These are phyloP conservation scores for Piliocolobus tephrosceles DNA, from an alignment of 2,113 vertebrate species.

Conservation along the genomic window DNA sequence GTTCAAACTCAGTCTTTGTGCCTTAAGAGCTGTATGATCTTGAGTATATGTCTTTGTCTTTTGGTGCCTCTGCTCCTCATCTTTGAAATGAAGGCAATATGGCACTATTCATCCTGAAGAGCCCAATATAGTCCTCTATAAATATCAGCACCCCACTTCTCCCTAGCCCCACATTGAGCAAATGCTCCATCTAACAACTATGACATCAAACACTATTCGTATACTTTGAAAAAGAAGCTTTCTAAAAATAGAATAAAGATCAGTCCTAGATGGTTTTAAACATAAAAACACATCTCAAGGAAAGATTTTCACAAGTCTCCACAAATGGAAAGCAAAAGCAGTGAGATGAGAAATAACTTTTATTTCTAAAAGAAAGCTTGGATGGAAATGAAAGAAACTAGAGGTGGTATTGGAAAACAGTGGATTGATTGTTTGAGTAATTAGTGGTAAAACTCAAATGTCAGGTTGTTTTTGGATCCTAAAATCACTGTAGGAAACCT, in stretches of 20 bases:
- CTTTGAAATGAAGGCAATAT: neutral
- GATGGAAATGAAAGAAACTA: constrained; percentile 41
- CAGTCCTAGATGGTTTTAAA: neutral
- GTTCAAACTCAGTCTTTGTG: neutral
- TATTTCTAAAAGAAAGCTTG: constrained; percentile 37
- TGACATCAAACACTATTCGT: neutral
- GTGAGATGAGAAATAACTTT: constrained; percentile 6
- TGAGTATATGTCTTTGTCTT: neutral
- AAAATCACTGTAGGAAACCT: neutral
- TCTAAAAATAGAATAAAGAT: neutral
- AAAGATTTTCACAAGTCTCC: neutral
- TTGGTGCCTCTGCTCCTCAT: neutral
- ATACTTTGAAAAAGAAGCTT: neutral
- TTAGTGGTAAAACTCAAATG: constrained; percentile 33
- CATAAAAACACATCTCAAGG: neutral
- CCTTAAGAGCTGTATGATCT: neutral
- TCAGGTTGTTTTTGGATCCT: constrained; percentile 32
- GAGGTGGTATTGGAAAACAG: neutral
- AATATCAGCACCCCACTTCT: neutral
- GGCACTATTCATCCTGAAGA: neutral
- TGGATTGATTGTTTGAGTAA: constrained; percentile 29
- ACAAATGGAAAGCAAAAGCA: neutral
- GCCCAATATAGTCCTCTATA: neutral
- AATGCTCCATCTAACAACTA: neutral
- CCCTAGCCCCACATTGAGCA: neutral